Evolutionary conservation across 2,888 invertebrate species (phyloP).

Genomic region (Meta bourneti): DNA sequence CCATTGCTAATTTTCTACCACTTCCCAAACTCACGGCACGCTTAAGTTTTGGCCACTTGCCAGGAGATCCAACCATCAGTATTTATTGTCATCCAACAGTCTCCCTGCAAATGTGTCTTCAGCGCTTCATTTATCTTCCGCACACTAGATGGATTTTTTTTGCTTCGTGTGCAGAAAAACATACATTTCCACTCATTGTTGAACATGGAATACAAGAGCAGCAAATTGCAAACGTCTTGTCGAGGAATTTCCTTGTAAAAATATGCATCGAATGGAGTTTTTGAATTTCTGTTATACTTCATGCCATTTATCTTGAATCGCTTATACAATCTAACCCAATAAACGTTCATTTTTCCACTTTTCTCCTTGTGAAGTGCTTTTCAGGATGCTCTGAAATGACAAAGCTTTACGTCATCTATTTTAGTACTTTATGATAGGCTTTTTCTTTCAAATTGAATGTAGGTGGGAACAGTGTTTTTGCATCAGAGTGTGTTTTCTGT

Average conservation of each 20-base stretch:
- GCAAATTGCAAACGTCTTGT: constrained; percentile 21
- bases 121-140: constrained; percentile 52
- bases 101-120: constrained; percentile 16
- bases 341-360: no score
- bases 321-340: no score
- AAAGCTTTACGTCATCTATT: no score
- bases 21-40: constrained; percentile 8
- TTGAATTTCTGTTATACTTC: neutral
- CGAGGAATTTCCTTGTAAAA: neutral
- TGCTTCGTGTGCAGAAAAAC: constrained; percentile 28
- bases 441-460: no score
- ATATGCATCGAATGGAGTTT: neutral
- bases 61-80: constrained; percentile 20
- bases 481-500: no score
- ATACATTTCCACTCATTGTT: constrained; percentile 31
- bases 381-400: no score
- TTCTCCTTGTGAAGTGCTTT: no score
- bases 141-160: constrained; percentile 13
- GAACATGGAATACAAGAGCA: constrained; percentile 10
- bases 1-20: neutral
- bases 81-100: constrained; percentile 33
- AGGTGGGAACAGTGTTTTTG: no score
- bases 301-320: no score
- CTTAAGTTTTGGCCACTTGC: constrained; percentile 20
- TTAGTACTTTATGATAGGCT: no score